Percentiles rank a stretch among this genome's conserved stretches.
Conservation (phyloP, 2,113 vertebrate species). For the Oceanites oceanicus region DNA sequence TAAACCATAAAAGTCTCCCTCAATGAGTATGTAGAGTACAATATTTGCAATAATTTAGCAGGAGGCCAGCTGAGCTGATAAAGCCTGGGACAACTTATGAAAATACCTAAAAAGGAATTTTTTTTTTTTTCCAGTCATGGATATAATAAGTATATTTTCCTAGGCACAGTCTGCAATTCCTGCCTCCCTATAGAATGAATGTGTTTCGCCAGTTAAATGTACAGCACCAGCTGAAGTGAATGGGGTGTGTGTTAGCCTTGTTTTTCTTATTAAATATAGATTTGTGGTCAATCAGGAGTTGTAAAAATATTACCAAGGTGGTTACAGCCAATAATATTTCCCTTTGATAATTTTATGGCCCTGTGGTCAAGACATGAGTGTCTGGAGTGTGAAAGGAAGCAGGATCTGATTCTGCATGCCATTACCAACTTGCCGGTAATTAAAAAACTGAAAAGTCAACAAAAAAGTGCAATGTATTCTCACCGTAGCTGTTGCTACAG, state of each 20-base stretch:
- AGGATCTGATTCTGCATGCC: conserved; percentile 52
- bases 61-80: conserved; percentile 12
- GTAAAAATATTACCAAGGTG: conserved; percentile 63
- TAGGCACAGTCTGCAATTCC: not conserved
- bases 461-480: conserved; percentile 41
- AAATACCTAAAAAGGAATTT: conserved; percentile 38
- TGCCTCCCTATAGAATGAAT: conserved; percentile 9
- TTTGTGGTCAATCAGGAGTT: conserved; percentile 64
- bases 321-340: conserved; percentile 63
- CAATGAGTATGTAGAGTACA: not conserved
- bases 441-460: conserved; percentile 65
- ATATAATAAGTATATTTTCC: conserved; percentile 46
- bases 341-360: conserved; percentile 66
- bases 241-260: conserved; percentile 56
- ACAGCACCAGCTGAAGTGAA: conserved; percentile 28
- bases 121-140: conserved; percentile 30
- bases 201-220: conserved; percentile 16
- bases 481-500: conserved; percentile 8
- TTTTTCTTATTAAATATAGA: conserved; percentile 70
- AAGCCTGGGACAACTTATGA: conserved; percentile 31
- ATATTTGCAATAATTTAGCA: conserved; percentile 29
- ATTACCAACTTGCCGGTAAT: conserved; percentile 56
- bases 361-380: conserved; percentile 61
- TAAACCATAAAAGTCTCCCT: not conserved
- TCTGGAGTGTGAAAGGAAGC: conserved; percentile 64